Percentiles rank a stretch among this genome's conserved stretches.
Conservation (phyloP, 2,113 vertebrate genomes). For the Rhinolophus ferrumequinum region DNA sequence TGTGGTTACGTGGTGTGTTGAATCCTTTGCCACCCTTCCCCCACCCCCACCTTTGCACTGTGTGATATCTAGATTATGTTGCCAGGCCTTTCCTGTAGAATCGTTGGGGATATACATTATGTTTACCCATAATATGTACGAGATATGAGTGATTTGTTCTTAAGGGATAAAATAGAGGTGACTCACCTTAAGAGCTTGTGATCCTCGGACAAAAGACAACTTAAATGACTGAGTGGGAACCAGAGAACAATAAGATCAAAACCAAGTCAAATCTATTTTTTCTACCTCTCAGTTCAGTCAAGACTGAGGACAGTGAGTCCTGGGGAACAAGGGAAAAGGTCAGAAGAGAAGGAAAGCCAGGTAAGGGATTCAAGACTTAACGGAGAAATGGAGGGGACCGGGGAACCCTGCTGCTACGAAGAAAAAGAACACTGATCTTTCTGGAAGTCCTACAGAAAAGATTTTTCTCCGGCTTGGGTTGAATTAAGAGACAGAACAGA, state of each 20-base stretch:
- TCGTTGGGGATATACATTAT: not conserved
- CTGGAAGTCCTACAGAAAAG: not conserved
- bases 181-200: not conserved
- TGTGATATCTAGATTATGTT: not conserved
- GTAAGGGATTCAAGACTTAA: not conserved
- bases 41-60: not conserved
- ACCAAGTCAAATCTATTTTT: not conserved
- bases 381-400: not conserved
- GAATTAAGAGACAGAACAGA: not conserved
- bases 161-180: not conserved
- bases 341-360: not conserved
- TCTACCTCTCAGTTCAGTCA: not conserved
- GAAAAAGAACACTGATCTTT: not conserved
- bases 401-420: not conserved
- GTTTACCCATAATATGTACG: not conserved
- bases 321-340: not conserved
- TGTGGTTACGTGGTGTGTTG: not conserved
- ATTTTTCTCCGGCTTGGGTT: not conserved
- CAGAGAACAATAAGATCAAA: not conserved
- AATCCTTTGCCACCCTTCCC: not conserved
- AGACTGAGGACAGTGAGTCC: not conserved
- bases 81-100: not conserved
- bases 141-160: not conserved
- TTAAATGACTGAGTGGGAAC: not conserved
- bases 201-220: not conserved